These are phyloP conservation scores for Clytia hemisphaerica DNA, from an alignment of 30 jellyfish, hydroid and myxozoan species.

Conservation along the genomic window DNA sequence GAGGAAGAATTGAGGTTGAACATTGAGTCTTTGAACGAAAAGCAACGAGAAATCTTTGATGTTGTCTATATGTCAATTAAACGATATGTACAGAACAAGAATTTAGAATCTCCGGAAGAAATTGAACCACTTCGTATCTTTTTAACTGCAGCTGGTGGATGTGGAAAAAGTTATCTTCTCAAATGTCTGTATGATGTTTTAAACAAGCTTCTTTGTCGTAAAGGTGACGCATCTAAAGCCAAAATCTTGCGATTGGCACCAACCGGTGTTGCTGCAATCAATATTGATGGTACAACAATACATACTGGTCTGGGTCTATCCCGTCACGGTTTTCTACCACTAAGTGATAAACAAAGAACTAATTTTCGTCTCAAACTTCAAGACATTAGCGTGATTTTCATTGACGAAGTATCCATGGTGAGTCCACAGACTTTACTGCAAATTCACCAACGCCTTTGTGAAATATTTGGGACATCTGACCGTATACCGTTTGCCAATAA, in stretches of 20 bases:
- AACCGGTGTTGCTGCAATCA: constrained; percentile 1
- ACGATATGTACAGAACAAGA: too few species aligned
- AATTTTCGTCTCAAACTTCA: background rate
- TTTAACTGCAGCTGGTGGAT: constrained; percentile 9
- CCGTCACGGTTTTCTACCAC: too few species aligned
- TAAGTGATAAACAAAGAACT: too few species aligned
- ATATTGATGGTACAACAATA: constrained; percentile 8
- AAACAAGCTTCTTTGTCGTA: background rate
- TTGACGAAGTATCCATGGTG: constrained; percentile 14
- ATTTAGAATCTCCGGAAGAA: background rate
- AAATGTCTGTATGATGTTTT: background rate
- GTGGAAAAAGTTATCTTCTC: background rate
- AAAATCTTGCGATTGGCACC: constrained; percentile 1
- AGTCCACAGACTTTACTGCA: background rate
- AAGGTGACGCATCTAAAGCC: background rate
- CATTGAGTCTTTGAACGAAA: too few species aligned
- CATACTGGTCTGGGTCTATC: background rate
- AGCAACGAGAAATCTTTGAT: too few species aligned
- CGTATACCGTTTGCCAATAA: constrained; percentile 4
- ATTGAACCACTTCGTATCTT: background rate
- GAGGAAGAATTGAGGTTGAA: too few species aligned
- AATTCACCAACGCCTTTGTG: background rate
- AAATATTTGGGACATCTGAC: background rate
- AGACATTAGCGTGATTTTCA: background rate
- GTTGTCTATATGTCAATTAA: too few species aligned